These are phyloP conservation scores for Lytechinus pictus DNA, from an alignment of 35 echinoderm and acorn worm genomes.

Conservation along the genomic window DNA sequence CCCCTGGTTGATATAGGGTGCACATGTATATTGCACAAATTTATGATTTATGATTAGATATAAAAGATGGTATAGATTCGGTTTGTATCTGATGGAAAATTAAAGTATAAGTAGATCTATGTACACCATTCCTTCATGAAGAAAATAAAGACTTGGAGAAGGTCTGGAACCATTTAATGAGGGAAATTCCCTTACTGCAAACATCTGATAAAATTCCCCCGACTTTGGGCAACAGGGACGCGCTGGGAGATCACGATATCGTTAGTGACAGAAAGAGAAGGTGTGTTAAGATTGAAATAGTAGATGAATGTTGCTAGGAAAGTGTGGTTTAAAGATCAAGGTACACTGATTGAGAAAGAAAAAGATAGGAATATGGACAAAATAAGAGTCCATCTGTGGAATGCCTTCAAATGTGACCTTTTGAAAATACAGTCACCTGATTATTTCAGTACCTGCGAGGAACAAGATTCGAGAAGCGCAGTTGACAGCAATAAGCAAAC, in stretches of 20 bases:
- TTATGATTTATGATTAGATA: no score
- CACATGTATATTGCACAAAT: no score
- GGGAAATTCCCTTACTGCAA: not conserved
- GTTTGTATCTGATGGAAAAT: no score
- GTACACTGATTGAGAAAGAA: not conserved
- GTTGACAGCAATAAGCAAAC: not conserved
- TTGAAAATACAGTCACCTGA: not conserved
- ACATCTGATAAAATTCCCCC: not conserved
- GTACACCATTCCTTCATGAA: not conserved
- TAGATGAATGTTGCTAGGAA: not conserved
- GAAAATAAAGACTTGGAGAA: not conserved
- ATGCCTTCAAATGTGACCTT: not conserved
- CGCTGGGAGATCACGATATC: not conserved
- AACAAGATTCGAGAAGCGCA: not conserved
- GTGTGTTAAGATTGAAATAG: not conserved
- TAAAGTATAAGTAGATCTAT: no score
- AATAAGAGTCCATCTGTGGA: not conserved
- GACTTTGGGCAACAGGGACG: not conserved
- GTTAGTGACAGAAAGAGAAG: slow-evolving; percentile 1
- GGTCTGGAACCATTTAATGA: not conserved
- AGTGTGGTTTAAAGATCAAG: not conserved
- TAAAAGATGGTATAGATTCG: no score
- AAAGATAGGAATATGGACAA: not conserved
- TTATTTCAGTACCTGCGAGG: not conserved
- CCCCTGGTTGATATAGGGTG: no score